Percentiles rank a stretch among this genome's conserved stretches.
These are phyloP conservation scores for Leucozona laternaria DNA, from an alignment of 2,888 invertebrate species.

Conservation along the genomic window DNA sequence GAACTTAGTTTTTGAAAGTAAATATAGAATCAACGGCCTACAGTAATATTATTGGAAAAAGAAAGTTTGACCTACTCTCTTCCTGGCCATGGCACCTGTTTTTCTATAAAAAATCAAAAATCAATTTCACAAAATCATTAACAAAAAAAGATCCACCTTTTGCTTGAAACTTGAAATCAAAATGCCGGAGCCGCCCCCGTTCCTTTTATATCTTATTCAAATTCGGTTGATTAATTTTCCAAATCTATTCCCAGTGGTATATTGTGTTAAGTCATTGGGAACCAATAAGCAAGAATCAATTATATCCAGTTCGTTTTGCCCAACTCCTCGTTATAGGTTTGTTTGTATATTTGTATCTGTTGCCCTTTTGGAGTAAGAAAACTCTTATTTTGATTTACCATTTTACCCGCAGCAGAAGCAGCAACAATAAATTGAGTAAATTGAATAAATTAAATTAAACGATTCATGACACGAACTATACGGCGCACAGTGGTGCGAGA, in stretches of 20 bases:
- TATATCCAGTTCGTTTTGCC: background rate
- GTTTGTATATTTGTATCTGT: background rate
- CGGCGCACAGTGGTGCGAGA: too few relatives aligned
- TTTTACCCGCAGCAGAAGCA: slow-evolving; percentile 46
- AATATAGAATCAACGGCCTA: too few relatives aligned
- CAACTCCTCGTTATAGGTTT: background rate
- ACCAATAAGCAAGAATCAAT: slow-evolving; percentile 34
- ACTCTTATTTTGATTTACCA: slow-evolving; percentile 25
- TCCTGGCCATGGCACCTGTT: too few relatives aligned
- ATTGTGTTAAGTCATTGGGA: slow-evolving; percentile 11
- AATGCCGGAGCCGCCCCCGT: background rate
- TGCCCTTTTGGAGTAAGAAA: slow-evolving; percentile 36
- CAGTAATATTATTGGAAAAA: too few relatives aligned
- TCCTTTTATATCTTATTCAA: slow-evolving; percentile 21
- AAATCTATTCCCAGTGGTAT: slow-evolving; percentile 8
- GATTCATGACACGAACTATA: slow-evolving; percentile 53
- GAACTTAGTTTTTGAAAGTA: too few relatives aligned
- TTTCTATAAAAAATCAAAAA: background rate
- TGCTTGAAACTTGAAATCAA: slow-evolving; percentile 26
- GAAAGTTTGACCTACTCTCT: too few relatives aligned
- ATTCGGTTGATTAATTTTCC: slow-evolving; percentile 17
- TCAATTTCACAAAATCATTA: background rate
- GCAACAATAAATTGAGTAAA: slow-evolving; percentile 43
- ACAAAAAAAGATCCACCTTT: too few relatives aligned
- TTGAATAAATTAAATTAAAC: slow-evolving; percentile 71